A percentile compares a stretch with the other conserved stretches of the same genome.
Conservation (phyloP, 2,797 vertebrate species). For the Betta splendens region DNA sequence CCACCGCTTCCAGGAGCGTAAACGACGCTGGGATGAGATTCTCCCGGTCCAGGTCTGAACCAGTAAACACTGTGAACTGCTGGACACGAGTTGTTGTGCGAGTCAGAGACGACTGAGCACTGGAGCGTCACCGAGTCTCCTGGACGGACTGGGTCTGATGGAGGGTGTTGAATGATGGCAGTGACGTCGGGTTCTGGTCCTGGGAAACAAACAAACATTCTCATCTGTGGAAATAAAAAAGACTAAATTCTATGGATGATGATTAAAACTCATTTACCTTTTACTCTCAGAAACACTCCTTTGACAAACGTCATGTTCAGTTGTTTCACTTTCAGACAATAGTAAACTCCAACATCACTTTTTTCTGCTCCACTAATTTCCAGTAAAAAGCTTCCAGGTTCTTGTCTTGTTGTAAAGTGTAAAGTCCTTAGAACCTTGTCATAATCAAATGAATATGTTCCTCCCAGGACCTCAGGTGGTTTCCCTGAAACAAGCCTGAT, state of each 20-base stretch:
- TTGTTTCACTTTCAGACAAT: neutral
- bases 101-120: slow-evolving; percentile 34
- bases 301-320: slow-evolving; percentile 1
- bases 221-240: rapidly evolving
- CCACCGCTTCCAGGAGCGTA: slow-evolving; percentile 4
- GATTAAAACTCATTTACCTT: slow-evolving; percentile 23
- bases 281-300: slow-evolving; percentile 23
- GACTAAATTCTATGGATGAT: neutral
- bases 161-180: neutral
- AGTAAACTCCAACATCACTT: slow-evolving; percentile 37
- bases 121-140: slow-evolving; percentile 18
- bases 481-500: slow-evolving; percentile 44
- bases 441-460: neutral
- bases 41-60: slow-evolving; percentile 35
- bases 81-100: slow-evolving; percentile 2
- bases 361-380: neutral
- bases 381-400: neutral
- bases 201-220: neutral
- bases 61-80: slow-evolving; percentile 31
- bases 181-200: slow-evolving; percentile 13
- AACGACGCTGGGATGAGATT: slow-evolving; percentile 24
- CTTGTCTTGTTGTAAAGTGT: slow-evolving; percentile 12
- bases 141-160: slow-evolving; percentile 12
- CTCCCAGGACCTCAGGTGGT: slow-evolving; percentile 26
- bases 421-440: rapidly evolving